These are phyloP conservation scores for Clarias laeviceps DNA, from an alignment of 2,797 vertebrate species.

Conservation along the genomic window DNA sequence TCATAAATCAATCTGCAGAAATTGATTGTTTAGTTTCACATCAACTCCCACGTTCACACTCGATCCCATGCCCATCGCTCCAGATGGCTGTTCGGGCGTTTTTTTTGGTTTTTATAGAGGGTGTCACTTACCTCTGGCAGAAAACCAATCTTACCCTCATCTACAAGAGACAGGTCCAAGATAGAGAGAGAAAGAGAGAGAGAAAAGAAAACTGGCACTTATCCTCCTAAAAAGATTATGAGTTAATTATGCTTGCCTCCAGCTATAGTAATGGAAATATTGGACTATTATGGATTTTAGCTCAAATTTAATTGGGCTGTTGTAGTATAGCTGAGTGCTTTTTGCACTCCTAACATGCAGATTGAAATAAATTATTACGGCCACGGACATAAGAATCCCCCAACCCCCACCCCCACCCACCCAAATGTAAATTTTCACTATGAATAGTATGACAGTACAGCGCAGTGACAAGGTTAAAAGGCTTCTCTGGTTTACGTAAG, in stretches of 20 bases:
- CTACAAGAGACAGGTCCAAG: slow-evolving; percentile 20
- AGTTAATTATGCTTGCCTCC: slow-evolving; percentile 32
- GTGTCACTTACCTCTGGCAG: slow-evolving; percentile 33
- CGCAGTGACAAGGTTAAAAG: not conserved
- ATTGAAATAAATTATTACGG: slow-evolving; percentile 13
- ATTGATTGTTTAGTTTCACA: slow-evolving; percentile 52
- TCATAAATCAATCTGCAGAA: slow-evolving; percentile 54
- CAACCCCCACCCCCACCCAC: no score
- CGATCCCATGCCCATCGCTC: slow-evolving; percentile 14
- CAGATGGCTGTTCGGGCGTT: slow-evolving; percentile 32
- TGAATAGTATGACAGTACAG: not conserved
- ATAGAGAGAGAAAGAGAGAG: not conserved
- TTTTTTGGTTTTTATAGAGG: slow-evolving; percentile 16
- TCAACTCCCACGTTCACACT: slow-evolving; percentile 43
- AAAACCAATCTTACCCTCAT: slow-evolving; percentile 34
- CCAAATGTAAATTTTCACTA: not conserved
- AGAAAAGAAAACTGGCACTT: not conserved
- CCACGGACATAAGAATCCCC: not conserved
- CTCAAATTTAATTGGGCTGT: not conserved
- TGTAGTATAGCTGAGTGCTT: slow-evolving; percentile 1
- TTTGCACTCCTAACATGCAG: slow-evolving; percentile 9
- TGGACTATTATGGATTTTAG: slow-evolving; percentile 14
- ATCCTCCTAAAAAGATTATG: not conserved
- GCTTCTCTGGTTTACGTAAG: not conserved
- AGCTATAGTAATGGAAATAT: slow-evolving; percentile 31